Base-by-base conservation (phyloP, 2,888 invertebrate genomes). In the Priocnemis perturbator region DNA sequence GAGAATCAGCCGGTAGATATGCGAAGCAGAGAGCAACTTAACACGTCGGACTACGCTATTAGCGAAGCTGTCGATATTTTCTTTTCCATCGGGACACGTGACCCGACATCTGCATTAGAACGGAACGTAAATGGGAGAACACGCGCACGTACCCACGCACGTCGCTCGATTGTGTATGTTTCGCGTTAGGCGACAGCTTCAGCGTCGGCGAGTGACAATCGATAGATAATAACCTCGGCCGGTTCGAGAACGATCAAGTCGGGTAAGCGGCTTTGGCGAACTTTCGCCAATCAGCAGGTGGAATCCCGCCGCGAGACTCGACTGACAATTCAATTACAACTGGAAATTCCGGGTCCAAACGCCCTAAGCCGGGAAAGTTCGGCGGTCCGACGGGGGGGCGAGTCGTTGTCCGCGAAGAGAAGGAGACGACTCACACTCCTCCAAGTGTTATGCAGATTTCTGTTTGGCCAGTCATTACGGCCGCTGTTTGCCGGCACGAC, bases 381-480 rank as follows among this genome's bases (percentile, higher is more conserved):
- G 68, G 76, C 61, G 78, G 81, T 76, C 79, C 77, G 81, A 78
- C 76, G 74, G 75, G 70, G 76, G 73, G 60, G 62, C 60, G 67
- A 63, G 67, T 26, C 26, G 26, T 26, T 26, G 26, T 26, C 26
- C 61, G 67, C 61, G 60, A 77, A 77, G 67, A 75, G 81, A 65
- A 69, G 69, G 67, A 71, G 69, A 65, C 67, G 67, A 71, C 57
- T 62, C 64, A 69, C 75, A 76, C 82, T 78, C 77, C 74, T 71
- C 77, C 79, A 78, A 83, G 85, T 83, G 82, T 86, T 91, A 92
- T 92, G 92, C 91, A 92, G 91, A 92, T 92, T 90, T 89, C 88
- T 91, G 91, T 92, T 92, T 92, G 91, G 89, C 89, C 90, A 91
- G 91, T 91, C 91, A 92, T 92, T 91, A 91, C 81, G 76, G 79